A percentile compares a stretch with the other conserved stretches of the same genome.
These are phyloP conservation scores for Oedothorax gibbosus DNA, from an alignment of 1,140 invertebrate species.

Conservation along the genomic window DNA sequence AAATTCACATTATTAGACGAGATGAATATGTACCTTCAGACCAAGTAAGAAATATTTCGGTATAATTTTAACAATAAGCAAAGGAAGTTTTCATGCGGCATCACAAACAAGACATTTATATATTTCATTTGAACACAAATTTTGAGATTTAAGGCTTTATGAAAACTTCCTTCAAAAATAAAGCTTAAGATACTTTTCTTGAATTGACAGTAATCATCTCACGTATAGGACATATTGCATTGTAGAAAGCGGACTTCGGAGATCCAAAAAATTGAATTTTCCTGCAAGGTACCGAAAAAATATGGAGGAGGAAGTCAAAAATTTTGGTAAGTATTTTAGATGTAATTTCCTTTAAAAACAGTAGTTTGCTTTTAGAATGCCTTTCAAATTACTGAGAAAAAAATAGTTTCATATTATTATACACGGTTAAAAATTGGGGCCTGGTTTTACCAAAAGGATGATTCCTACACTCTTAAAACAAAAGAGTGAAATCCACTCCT, in stretches of 20 bases:
- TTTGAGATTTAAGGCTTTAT: no score
- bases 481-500: no score
- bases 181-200: neutral
- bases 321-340: constrained; percentile 71
- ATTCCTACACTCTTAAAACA: no score
- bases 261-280: constrained; percentile 81
- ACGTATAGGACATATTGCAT: constrained; percentile 75
- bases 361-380: neutral
- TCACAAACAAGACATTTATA: no score
- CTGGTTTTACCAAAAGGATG: no score
- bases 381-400: neutral
- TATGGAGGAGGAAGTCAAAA: constrained; percentile 76
- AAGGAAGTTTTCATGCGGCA: neutral
- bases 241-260: constrained; percentile 78
- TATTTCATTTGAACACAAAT: neutral
- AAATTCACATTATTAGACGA: constrained; percentile 74
- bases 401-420: neutral
- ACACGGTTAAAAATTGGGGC: no score
- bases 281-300: constrained; percentile 76
- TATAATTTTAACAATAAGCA: neutral
- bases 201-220: constrained; percentile 23
- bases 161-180: no score
- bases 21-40: constrained; percentile 76
- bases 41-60: constrained; percentile 66
- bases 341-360: neutral